phyloP scores from a whole-genome alignment of 2,113 vertebrate species.

The Neofelis nebulosa region DNA sequence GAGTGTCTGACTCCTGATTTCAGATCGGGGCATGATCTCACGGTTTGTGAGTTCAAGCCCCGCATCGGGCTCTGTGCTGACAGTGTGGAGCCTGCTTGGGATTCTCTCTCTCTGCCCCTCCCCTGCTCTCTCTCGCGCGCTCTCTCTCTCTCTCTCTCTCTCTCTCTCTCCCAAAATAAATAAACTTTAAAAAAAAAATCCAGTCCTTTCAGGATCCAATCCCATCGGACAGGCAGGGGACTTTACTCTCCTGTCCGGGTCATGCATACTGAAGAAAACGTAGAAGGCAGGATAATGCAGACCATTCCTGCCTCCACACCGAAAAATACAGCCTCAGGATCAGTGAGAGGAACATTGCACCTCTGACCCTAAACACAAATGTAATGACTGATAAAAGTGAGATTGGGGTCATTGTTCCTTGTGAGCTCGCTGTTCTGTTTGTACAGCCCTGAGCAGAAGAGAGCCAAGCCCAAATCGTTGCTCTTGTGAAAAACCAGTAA shows the following conservation, averaged over 20 bases:
- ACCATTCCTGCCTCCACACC: fast-evolving
- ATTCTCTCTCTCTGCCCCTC: too few relatives aligned
- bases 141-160: too few relatives aligned
- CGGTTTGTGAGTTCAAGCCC: too few relatives aligned
- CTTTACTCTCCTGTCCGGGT: fast-evolving
- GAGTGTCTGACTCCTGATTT: too few relatives aligned
- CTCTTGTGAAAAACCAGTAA: neutral
- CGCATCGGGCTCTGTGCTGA: too few relatives aligned
- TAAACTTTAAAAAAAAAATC: neutral
- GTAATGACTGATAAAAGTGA: neutral
- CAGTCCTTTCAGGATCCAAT: neutral
- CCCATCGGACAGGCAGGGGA: neutral
- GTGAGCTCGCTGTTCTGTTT: neutral
- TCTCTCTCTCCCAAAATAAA: too few relatives aligned
- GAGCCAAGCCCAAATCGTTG: neutral
- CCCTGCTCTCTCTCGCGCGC: too few relatives aligned
- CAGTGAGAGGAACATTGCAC: neutral
- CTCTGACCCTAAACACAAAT: neutral
- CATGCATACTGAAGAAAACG: fast-evolving
- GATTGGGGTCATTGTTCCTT: fast-evolving
- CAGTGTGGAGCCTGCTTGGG: too few relatives aligned
- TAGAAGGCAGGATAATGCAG: neutral
- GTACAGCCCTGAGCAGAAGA: fast-evolving
- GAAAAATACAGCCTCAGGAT: too few relatives aligned
- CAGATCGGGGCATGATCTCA: too few relatives aligned